phyloP scores from a whole-genome alignment of 2,888 invertebrate species.

The Acronicta psi region DNA sequence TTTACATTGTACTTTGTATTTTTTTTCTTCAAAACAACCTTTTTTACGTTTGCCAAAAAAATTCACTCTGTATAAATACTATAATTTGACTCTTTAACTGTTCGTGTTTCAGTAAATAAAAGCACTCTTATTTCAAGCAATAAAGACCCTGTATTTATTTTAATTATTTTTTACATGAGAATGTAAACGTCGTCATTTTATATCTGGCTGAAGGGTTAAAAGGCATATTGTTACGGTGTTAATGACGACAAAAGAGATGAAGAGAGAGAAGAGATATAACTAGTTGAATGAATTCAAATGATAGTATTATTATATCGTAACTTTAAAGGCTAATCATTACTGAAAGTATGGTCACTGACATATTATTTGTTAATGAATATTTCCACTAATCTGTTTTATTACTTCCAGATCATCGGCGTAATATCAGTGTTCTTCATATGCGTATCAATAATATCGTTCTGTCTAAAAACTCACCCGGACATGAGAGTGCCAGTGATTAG shows the following conservation, averaged over 20 bases:
- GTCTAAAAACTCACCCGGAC: conserved; percentile 99
- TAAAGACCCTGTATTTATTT: conserved; percentile 56
- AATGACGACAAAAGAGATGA: conserved; percentile 31
- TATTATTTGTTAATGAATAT: not conserved
- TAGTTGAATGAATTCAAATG: conserved; percentile 20
- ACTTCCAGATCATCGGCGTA: conserved; percentile 97
- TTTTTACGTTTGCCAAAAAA: conserved; percentile 40
- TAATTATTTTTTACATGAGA: conserved; percentile 57
- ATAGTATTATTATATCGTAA: too few species aligned
- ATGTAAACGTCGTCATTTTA: conserved; percentile 46
- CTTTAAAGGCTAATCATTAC: too few species aligned
- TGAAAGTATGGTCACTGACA: not conserved
- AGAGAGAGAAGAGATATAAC: conserved; percentile 6
- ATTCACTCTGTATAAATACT: conserved; percentile 49
- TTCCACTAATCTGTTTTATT: conserved; percentile 39
- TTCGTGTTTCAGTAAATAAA: conserved; percentile 54
- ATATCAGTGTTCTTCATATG: conserved; percentile 99
- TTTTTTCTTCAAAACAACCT: conserved; percentile 48
- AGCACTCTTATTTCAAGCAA: conserved; percentile 45
- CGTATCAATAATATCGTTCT: conserved; percentile 99
- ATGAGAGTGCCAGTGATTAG: conserved; percentile 97
- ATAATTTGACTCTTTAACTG: conserved; percentile 48
- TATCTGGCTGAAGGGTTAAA: conserved; percentile 28
- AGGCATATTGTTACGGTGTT: conserved; percentile 27
- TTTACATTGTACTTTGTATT: conserved; percentile 33